Evolutionary conservation across 2,113 vertebrate genomes (phyloP).

Genomic region (Grallaria varia): DNA sequence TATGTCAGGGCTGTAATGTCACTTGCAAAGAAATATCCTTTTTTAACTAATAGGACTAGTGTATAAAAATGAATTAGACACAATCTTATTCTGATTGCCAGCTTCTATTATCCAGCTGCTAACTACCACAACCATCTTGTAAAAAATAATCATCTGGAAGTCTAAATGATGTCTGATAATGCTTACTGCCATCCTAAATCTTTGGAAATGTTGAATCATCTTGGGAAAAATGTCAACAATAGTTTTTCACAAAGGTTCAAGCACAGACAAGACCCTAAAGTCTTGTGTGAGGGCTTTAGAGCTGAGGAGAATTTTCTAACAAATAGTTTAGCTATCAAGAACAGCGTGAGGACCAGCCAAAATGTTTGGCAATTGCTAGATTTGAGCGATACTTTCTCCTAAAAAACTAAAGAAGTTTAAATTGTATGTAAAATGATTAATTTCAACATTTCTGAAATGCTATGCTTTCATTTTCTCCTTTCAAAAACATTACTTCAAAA

Average conservation of each 20-base stretch:
- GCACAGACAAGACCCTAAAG: background rate
- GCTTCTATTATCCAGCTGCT: background rate
- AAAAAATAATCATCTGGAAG: background rate
- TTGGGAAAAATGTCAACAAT: constrained; percentile 1
- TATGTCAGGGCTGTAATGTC: background rate
- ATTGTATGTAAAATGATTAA: background rate
- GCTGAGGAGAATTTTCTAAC: background rate
- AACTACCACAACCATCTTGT: background rate
- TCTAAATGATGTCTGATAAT: background rate
- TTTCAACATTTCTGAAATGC: background rate
- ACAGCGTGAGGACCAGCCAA: background rate
- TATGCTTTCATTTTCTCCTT: background rate
- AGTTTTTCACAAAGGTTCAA: background rate
- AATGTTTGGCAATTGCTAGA: background rate
- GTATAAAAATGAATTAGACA: constrained; percentile 9
- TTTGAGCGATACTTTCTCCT: background rate
- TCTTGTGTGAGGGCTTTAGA: background rate
- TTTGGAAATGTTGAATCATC: constrained; percentile 1
- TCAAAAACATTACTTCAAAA: background rate
- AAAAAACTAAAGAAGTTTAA: background rate
- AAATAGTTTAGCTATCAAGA: background rate
- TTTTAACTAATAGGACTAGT: background rate
- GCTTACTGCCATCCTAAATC: background rate
- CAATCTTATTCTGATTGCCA: background rate
- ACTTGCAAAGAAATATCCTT: constrained; percentile 17